A percentile compares a stretch with the other conserved stretches of the same genome.
phyloP scores from a whole-genome alignment of 2,797 vertebrate genomes.

The Premnoplex brunnescens region DNA sequence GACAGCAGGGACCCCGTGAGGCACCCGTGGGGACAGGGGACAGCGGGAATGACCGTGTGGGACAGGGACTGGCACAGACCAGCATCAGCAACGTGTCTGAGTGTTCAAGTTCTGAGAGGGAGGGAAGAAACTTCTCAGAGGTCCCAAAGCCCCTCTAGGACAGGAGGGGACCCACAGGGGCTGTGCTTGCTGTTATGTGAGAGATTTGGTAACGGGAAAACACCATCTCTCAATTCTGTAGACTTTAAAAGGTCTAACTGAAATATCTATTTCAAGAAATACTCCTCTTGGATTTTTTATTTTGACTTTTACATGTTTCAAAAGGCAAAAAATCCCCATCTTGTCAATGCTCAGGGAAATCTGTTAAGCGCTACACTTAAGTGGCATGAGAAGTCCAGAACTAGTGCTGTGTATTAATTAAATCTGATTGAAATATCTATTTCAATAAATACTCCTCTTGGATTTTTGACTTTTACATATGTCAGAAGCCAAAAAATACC shows the following conservation, averaged over 20 bases:
- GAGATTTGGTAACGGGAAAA: not conserved
- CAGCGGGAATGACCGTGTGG: too few relatives aligned
- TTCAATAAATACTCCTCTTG: not conserved
- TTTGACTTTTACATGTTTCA: not conserved
- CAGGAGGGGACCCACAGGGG: fast-evolving
- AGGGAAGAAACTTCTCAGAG: not conserved
- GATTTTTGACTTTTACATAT: not conserved
- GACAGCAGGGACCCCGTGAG: not conserved
- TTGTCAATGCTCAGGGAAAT: not conserved
- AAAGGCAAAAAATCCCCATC: not conserved
- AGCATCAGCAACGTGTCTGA: fast-evolving
- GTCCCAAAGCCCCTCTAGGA: not conserved
- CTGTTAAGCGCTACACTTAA: not conserved
- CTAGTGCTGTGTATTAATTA: not conserved
- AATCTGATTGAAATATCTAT: not conserved
- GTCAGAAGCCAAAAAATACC: not conserved
- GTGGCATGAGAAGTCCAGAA: not conserved
- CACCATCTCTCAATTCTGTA: not conserved
- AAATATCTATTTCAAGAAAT: not conserved
- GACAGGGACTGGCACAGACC: too few relatives aligned
- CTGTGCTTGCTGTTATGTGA: not conserved
- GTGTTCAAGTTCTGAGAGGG: not conserved
- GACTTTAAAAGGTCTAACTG: not conserved
- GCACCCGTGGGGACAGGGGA: too few relatives aligned
- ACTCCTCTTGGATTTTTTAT: not conserved